phyloP scores from a whole-genome alignment of 2,888 invertebrate genomes.

The Archaeoteleia sp. region DNA sequence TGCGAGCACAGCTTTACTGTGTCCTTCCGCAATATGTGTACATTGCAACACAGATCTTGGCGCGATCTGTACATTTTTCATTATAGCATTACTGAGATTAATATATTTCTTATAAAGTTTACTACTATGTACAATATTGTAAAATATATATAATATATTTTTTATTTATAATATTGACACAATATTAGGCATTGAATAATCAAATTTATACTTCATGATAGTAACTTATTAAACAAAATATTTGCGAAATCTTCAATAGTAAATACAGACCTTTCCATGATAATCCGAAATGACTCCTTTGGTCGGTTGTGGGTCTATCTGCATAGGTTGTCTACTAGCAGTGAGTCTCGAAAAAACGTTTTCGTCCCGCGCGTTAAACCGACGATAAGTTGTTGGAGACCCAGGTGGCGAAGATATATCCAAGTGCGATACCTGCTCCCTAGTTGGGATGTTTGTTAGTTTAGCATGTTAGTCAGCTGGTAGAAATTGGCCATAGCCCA shows the following conservation, averaged over 20 bases:
- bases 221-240: too few species aligned
- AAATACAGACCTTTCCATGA: conserved; percentile 76
- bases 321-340: conserved; percentile 76
- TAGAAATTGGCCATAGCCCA: conserved; percentile 14
- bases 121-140: too few species aligned
- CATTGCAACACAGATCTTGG: conserved; percentile 82
- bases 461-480: conserved; percentile 68
- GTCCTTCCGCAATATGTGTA: conserved; percentile 89
- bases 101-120: too few species aligned
- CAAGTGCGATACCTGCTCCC: conserved; percentile 76
- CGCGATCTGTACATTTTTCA: conserved; percentile 67
- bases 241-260: too few species aligned
- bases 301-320: conserved; percentile 74
- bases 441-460: conserved; percentile 71
- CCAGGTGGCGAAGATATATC: conserved; percentile 80
- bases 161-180: too few species aligned
- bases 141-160: too few species aligned
- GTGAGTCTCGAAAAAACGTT: conserved; percentile 87
- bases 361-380: conserved; percentile 78
- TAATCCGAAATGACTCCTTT: conserved; percentile 78
- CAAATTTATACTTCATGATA: neutral
- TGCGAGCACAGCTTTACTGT: conserved; percentile 88
- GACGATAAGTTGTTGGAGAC: conserved; percentile 78
- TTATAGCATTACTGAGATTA: conserved; percentile 7
- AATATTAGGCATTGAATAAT: too few species aligned